A percentile compares a stretch with the other conserved stretches of the same genome.
Conservation (phyloP, 1,140 invertebrate species). For the Drosophila grimshawi region DNA sequence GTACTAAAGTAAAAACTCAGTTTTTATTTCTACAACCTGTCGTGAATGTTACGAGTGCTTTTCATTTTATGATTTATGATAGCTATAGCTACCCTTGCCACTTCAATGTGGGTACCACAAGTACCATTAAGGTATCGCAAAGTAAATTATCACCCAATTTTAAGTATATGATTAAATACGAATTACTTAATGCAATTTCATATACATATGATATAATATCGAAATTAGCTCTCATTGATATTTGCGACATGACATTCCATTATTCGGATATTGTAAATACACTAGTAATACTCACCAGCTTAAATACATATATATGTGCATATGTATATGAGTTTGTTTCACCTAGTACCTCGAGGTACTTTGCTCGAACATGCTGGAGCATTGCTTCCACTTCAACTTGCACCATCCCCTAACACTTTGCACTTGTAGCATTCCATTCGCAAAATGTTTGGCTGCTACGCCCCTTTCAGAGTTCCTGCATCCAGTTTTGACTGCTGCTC, state of each 20-base stretch:
- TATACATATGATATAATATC: not conserved
- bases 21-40: not conserved
- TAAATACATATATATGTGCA: not conserved
- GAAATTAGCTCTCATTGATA: not conserved
- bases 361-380: not conserved
- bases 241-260: not conserved
- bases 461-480: not conserved
- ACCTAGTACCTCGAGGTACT: not conserved
- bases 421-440: conserved; percentile 55
- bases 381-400: not conserved
- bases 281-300: not conserved
- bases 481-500: not conserved
- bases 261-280: not conserved
- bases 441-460: conserved; percentile 40
- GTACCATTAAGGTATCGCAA: too few species aligned
- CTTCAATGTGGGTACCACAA: not conserved
- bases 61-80: conserved; percentile 6
- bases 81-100: not conserved
- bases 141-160: not conserved
- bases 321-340: not conserved
- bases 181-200: too few species aligned
- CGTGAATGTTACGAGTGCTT: not conserved
- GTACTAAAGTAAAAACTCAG: conserved; percentile 12
- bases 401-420: not conserved
- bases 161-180: not conserved